These are phyloP conservation scores for Thripadectes ignobilis DNA, from an alignment of 2,797 vertebrate genomes.

Conservation along the genomic window DNA sequence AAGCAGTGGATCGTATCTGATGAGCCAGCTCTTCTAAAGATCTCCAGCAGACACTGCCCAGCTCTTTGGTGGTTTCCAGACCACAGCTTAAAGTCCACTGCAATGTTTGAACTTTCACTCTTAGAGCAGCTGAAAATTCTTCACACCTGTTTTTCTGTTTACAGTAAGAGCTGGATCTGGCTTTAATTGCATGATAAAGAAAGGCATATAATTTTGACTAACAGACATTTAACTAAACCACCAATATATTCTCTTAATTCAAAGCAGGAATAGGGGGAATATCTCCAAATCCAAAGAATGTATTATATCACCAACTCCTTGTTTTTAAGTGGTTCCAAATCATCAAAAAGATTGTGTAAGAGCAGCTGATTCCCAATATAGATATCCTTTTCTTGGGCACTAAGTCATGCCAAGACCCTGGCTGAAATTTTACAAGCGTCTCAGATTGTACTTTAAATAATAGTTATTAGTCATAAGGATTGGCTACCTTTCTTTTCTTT, in stretches of 20 bases:
- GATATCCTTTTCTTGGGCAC: conserved; percentile 65
- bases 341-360: conserved; percentile 41
- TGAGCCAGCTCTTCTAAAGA: neutral
- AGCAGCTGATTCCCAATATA: conserved; percentile 65
- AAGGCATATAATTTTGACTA: neutral
- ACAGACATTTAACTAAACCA: conserved; percentile 42
- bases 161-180: neutral
- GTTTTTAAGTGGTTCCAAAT: conserved; percentile 61
- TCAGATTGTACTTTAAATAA: conserved; percentile 63
- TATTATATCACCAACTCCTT: conserved; percentile 15
- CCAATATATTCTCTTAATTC: conserved; percentile 39
- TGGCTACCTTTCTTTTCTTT: conserved; percentile 68
- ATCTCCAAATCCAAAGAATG: conserved; percentile 57
- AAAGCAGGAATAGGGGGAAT: conserved; percentile 36
- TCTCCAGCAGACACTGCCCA: neutral
- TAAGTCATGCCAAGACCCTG: conserved; percentile 51
- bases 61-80: neutral
- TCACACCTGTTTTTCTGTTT: conserved; percentile 15
- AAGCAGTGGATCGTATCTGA: neutral
- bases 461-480: conserved; percentile 62
- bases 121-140: neutral
- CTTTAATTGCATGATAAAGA: neutral
- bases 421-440: conserved; percentile 52
- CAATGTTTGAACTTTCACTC: neutral
- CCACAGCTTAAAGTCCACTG: neutral